Evolutionary conservation across 2,797 vertebrate species (phyloP).

Genomic region (Lepilemur septentrionalis): DNA sequence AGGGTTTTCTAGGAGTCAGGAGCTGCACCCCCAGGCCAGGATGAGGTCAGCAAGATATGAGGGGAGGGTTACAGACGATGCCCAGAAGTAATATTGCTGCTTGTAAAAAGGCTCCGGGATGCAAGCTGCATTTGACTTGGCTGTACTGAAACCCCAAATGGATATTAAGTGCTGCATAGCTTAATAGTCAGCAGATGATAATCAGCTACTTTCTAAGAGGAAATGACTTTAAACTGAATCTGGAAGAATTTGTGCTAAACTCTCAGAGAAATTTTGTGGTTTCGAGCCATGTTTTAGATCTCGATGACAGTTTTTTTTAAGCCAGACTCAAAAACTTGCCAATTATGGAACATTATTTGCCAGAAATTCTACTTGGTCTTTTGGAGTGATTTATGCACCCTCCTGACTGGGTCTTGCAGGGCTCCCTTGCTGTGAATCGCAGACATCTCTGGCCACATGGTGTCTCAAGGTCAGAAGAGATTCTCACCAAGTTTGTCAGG

Average conservation of each 20-base stretch:
- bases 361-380: background rate
- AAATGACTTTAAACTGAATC: constrained; percentile 39
- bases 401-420: no score
- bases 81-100: background rate
- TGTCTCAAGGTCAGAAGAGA: background rate
- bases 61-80: background rate
- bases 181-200: constrained; percentile 39
- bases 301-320: background rate
- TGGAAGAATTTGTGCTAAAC: constrained; percentile 48
- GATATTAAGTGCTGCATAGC: background rate
- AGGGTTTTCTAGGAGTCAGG: background rate
- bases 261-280: constrained; percentile 14
- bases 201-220: constrained; percentile 49
- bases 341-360: background rate
- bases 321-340: background rate
- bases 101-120: background rate
- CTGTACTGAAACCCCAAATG: background rate
- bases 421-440: background rate
- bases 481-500: background rate
- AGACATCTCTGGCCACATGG: background rate
- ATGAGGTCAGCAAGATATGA: background rate
- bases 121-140: background rate
- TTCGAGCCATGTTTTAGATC: background rate
- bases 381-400: background rate
- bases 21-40: background rate